These are phyloP conservation scores for Corythornis madagascariensis DNA, from an alignment of 2,113 vertebrate genomes.

Conservation along the genomic window DNA sequence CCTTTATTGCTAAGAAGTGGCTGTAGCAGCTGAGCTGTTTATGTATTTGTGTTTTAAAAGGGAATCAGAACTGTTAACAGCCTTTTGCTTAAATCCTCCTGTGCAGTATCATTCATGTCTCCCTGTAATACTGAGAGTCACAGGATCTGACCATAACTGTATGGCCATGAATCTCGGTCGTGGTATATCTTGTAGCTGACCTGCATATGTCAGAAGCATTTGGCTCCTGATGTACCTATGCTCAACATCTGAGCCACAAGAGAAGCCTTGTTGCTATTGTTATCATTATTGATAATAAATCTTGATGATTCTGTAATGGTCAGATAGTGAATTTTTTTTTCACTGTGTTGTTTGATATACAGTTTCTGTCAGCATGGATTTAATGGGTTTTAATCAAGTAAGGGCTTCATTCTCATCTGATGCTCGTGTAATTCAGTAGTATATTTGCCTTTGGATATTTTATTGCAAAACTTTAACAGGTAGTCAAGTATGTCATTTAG, in stretches of 20 bases:
- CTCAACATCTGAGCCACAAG: neutral
- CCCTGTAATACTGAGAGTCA: neutral
- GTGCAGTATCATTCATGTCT: neutral
- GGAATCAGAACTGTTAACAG: neutral
- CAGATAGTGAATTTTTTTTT: neutral
- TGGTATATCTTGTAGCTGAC: neutral
- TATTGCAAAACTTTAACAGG: slow-evolving; percentile 14
- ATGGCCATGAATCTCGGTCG: neutral
- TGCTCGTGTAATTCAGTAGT: neutral
- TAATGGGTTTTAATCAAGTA: neutral
- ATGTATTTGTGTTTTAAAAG: neutral
- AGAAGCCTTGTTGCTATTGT: neutral
- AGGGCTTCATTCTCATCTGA: neutral
- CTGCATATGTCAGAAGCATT: neutral
- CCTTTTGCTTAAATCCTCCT: neutral
- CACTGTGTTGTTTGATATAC: neutral
- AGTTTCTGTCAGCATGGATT: neutral
- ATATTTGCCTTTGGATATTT: slow-evolving; percentile 22
- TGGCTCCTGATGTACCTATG: neutral
- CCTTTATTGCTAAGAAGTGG: neutral
- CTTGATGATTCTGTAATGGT: neutral
- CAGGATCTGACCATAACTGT: neutral
- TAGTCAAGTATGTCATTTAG: slow-evolving; percentile 35
- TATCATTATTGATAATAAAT: neutral
- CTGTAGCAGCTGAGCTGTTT: neutral